A percentile compares a stretch with the other conserved stretches of the same genome.
These are phyloP conservation scores for Myodes glareolus DNA, from an alignment of 2,113 vertebrate genomes.

Conservation along the genomic window DNA sequence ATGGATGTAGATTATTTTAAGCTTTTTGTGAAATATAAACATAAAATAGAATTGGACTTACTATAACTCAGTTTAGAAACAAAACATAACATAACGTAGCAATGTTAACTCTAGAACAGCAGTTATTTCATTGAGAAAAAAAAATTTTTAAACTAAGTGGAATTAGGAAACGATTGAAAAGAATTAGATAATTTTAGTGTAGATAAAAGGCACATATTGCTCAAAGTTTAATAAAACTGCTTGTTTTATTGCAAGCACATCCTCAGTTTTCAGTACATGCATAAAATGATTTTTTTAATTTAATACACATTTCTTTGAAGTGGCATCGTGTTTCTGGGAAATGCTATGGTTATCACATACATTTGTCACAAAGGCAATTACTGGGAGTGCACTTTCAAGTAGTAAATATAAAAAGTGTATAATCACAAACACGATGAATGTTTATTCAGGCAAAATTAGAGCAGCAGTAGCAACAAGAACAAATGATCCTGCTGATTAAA, in stretches of 20 bases:
- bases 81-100: background rate
- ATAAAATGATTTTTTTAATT: conserved; percentile 32
- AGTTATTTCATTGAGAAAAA: conserved; percentile 12
- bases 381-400: conserved; percentile 52
- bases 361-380: conserved; percentile 59
- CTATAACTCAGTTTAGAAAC: background rate
- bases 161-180: conserved; percentile 16
- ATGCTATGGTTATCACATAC: conserved; percentile 6
- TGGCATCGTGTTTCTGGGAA: conserved; percentile 62
- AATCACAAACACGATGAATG: background rate
- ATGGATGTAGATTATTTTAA: background rate
- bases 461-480: background rate
- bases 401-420: conserved; percentile 44
- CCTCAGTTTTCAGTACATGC: background rate
- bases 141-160: background rate
- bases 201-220: background rate
- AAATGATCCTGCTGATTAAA: background rate
- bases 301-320: conserved; percentile 50
- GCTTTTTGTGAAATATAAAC: background rate
- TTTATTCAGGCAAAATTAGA: conserved; percentile 40
- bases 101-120: background rate
- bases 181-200: background rate
- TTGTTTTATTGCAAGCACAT: background rate
- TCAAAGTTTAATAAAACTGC: conserved; percentile 6
- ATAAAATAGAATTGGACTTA: background rate